Percentiles rank a stretch among this genome's conserved stretches.
phyloP scores from a whole-genome alignment of 2,888 invertebrate species.

The Apamea crenata region DNA sequence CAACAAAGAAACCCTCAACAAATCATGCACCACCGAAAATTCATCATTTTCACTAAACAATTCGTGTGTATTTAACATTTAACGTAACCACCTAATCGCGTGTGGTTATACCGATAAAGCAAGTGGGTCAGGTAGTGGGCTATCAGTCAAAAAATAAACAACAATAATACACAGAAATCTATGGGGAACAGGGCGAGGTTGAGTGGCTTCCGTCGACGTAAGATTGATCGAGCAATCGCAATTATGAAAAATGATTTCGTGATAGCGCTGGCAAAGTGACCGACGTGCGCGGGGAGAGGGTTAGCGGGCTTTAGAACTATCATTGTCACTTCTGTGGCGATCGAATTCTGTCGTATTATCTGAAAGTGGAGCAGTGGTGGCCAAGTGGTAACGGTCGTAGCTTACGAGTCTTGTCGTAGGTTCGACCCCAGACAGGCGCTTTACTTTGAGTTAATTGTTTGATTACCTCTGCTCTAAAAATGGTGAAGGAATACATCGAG shows the following conservation, averaged over 20 bases:
- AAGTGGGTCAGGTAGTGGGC: slow-evolving; percentile 80
- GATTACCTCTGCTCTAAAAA: background rate
- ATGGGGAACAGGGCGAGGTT: slow-evolving; percentile 78
- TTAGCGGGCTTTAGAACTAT: background rate
- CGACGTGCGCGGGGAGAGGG: slow-evolving; percentile 55
- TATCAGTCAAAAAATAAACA: slow-evolving; percentile 85
- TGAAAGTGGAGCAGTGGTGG: background rate
- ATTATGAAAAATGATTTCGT: slow-evolving; percentile 88
- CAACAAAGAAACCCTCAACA: slow-evolving; percentile 39
- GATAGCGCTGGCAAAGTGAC: slow-evolving; percentile 68
- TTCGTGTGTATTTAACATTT: slow-evolving; percentile 64
- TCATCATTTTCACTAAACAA: slow-evolving; percentile 63
- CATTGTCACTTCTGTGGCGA: background rate
- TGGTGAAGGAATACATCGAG: background rate
- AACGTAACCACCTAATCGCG: slow-evolving; percentile 75
- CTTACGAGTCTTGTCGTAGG: background rate
- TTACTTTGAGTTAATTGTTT: background rate
- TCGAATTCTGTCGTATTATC: background rate
- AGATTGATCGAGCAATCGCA: slow-evolving; percentile 86
- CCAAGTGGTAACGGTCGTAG: background rate
- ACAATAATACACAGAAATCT: slow-evolving; percentile 81
- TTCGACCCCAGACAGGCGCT: background rate
- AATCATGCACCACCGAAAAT: slow-evolving; percentile 58
- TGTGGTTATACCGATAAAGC: slow-evolving; percentile 78
- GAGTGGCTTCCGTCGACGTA: slow-evolving; percentile 87